Percentiles rank a stretch among this genome's conserved stretches.
phyloP scores from a whole-genome alignment of 1,140 invertebrate species.

The Limonius californicus region DNA sequence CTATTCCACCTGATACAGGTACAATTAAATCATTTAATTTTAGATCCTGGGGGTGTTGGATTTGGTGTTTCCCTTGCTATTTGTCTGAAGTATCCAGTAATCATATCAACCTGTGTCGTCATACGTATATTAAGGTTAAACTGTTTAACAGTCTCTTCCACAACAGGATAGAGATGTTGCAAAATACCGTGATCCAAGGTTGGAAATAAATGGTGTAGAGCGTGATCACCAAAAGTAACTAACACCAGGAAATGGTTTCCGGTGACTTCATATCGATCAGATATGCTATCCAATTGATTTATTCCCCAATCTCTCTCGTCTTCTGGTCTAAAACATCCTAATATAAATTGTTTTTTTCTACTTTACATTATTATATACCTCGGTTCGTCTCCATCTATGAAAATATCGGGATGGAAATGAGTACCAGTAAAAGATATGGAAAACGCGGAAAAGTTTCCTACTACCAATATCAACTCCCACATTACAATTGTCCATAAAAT shows the following conservation, averaged over 20 bases:
- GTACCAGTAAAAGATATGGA: conserved; percentile 69
- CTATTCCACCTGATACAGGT: no score
- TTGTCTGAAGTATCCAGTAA: conserved; percentile 67
- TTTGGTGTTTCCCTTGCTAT: conserved; percentile 54
- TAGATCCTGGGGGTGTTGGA: conserved; percentile 18
- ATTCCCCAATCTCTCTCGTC: conserved; percentile 68
- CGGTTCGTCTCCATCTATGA: conserved; percentile 74
- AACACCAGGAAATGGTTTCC: conserved; percentile 62
- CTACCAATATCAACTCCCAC: conserved; percentile 58
- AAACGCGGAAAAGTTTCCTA: conserved; percentile 60
- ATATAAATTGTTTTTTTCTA: no score
- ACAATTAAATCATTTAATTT: no score
- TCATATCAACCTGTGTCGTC: conserved; percentile 56
- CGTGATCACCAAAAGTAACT: conserved; percentile 73
- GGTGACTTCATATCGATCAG: conserved; percentile 68
- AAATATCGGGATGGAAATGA: conserved; percentile 79
- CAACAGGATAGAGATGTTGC: conserved; percentile 58
- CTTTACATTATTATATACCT: conserved; percentile 36
- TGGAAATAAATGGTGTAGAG: conserved; percentile 77
- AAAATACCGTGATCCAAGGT: conserved; percentile 66
- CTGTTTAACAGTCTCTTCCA: conserved; percentile 66
- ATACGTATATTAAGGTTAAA: conserved; percentile 59
- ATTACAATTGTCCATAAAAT: conserved; percentile 45
- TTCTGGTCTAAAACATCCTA: conserved; percentile 27
- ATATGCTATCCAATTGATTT: conserved; percentile 69